Base-by-base conservation (phyloP, 2,797 vertebrate species). In the Brachymystax lenok region DNA sequence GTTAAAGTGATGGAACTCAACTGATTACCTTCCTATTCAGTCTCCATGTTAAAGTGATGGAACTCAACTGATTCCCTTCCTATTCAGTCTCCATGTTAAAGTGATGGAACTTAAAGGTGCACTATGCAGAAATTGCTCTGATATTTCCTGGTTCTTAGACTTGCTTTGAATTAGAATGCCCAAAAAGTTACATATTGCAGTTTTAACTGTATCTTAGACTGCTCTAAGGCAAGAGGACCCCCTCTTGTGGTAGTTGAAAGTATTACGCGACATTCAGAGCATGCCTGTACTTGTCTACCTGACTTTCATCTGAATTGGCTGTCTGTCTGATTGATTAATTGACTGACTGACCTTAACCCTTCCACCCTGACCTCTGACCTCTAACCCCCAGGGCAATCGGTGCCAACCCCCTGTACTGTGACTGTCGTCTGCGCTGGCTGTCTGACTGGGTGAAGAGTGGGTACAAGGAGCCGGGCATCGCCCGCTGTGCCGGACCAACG, bases 361-460 rank as follows among this genome's bases (percentile, higher is more conserved):
- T 61, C 64, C 7, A 14, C 27, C 64, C 13, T 13, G 10, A 16
- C 19, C 33, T 5, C 16, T 35, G 1, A 35, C 19, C 68, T 68
- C 27, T 14, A 64, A 64, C 63, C 63, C 14, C 4, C 92, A 99
- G 98, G 88, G 98, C 98, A 12, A 99, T 99, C 0, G 98, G 98
- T 59, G 97, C 98, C 78, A 99, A 99, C 86, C 98, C 98, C 0
- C 85, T 99, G 79, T 95, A 97, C 92, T 99, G 98, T 71, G 96
- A 97, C 93, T 99, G 98, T 73, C 95, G 92, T 68, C 94, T 99
- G 84, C 98, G 96, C 86, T 99, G 98, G 98, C 94, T 99, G 71
- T 99, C 97, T 2, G 94, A 96, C 90, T 99, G 98, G 98, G 98
- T 99, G 83, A 99, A 99, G 92, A 99, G 97, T 0, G 96, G 98